Base-by-base conservation (phyloP, 2,888 invertebrate species). In the Drosophila kuntzei region DNA sequence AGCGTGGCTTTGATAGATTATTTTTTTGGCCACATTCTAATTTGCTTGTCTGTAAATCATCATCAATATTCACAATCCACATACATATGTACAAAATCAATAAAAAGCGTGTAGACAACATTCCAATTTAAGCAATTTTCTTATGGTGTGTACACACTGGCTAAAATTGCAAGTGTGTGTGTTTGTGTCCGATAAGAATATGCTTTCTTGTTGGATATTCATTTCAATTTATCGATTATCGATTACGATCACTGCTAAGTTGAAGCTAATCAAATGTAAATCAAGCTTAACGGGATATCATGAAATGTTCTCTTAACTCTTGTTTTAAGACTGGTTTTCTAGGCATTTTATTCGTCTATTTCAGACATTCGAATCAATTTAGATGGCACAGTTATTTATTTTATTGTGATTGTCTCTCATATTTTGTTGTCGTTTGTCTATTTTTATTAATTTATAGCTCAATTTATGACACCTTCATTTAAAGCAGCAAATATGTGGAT, bases 1-100 rank as follows among this genome's bases (percentile, higher is more conserved):
- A 87, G 84, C 84, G 78, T 84, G 69, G 80, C 80, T 80, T 73
- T 77, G 68, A 75, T 86, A 75, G 89, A 84, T 85, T 88, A 82
- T 70, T 79, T 68, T 53, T 61, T 63, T 47, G 36, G 25, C 54
- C 58, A 64, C 36, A 44, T 46, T 41, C 25, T 37, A 25, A n/a
- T 47, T 29, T 60, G 25, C 37, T 49, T 12, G 12, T n/a, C 12
- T 18, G 20, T 71, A 57, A 66, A 63, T 57, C 61, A 66, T 66
- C 60, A 63, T 65, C 57, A 69, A 34, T 53, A 65, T 46, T 25
- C 36, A 44, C 39, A 16, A 22, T 46, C 18, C 49, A 59, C 60
- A 67, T 27, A 59, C 60, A 67, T 27, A 22, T 22, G 4, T 65
- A 62, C 64, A 58, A 77, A 82, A 87, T 87, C 82, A 87, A 82